A percentile compares a stretch with the other conserved stretches of the same genome.
These are phyloP conservation scores for Lochmaea capreae DNA, from an alignment of 2,888 invertebrate genomes.

Conservation along the genomic window DNA sequence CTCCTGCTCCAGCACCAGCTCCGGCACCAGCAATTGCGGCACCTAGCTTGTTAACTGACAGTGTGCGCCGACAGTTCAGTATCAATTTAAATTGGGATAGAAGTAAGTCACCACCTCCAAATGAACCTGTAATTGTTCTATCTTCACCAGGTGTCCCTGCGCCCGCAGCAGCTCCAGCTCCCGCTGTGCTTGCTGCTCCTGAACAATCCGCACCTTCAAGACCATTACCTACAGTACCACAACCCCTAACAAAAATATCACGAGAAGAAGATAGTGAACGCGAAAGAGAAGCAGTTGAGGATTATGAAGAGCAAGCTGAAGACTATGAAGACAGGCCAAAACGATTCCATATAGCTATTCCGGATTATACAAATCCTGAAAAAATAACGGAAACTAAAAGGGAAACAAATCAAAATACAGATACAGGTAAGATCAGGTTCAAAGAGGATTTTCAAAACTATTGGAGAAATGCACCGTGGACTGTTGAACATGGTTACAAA, in stretches of 20 bases:
- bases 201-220: constrained; percentile 36
- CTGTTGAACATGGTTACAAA: constrained; percentile 55
- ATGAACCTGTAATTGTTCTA: constrained; percentile 43
- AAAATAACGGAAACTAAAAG: constrained; percentile 45
- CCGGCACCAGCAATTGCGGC: constrained; percentile 41
- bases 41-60: constrained; percentile 59
- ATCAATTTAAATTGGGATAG: constrained; percentile 63
- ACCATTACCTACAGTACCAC: constrained; percentile 27
- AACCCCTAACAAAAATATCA: constrained; percentile 41
- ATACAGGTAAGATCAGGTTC: constrained; percentile 48
- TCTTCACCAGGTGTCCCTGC: constrained; percentile 44
- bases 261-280: constrained; percentile 9
- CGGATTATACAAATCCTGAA: constrained; percentile 51
- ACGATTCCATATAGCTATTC: constrained; percentile 52
- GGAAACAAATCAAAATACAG: constrained; percentile 39
- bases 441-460: constrained; percentile 52
- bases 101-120: constrained; percentile 52
- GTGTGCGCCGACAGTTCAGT: constrained; percentile 61
- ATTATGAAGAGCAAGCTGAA: constrained; percentile 45
- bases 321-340: constrained; percentile 44
- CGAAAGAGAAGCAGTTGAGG: constrained; percentile 29
- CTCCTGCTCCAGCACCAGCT: constrained; percentile 44
- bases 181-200: constrained; percentile 41
- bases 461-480: constrained; percentile 52
- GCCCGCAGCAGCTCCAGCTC: constrained; percentile 38